Percentiles rank a stretch among this genome's conserved stretches.
These are phyloP conservation scores for Mellilla xanthometata DNA, from an alignment of 2,888 invertebrate genomes.

Conservation along the genomic window DNA sequence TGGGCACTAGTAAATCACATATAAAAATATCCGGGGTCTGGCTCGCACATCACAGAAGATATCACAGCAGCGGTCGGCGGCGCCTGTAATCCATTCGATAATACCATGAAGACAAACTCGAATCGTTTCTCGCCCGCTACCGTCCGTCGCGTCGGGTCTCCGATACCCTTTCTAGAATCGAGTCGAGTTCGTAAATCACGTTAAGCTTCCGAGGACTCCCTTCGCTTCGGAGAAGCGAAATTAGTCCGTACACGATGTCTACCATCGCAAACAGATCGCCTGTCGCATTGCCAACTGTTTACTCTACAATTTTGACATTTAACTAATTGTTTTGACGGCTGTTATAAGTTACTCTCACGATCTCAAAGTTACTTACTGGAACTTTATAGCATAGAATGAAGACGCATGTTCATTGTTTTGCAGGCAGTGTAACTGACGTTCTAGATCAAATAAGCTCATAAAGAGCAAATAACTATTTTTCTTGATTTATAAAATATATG, in stretches of 20 bases:
- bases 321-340: slow-evolving; percentile 35
- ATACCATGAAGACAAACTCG: slow-evolving; percentile 31
- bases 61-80: slow-evolving; percentile 76
- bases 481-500: too few species aligned
- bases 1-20: slow-evolving; percentile 81
- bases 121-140: slow-evolving; percentile 26
- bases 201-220: slow-evolving; percentile 27
- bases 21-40: slow-evolving; percentile 78
- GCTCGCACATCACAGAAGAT: slow-evolving; percentile 77
- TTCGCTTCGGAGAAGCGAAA: slow-evolving; percentile 40
- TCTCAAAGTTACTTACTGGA: slow-evolving; percentile 3
- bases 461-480: slow-evolving; percentile 1
- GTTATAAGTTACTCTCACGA: slow-evolving; percentile 23
- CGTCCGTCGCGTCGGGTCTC: slow-evolving; percentile 12
- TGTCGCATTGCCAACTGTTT: slow-evolving; percentile 37
- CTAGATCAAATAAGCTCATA: too few species aligned
- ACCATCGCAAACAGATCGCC: slow-evolving; percentile 51
- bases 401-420: too few species aligned
- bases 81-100: slow-evolving; percentile 53
- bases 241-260: slow-evolving; percentile 40
- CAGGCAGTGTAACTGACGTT: too few species aligned
- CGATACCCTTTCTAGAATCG: slow-evolving; percentile 27
- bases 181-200: slow-evolving; percentile 32
- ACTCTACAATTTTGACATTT: slow-evolving; percentile 37
- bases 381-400: too few species aligned